These are phyloP conservation scores for Xyrauchen texanus DNA, from an alignment of 2,113 vertebrate species.

Conservation along the genomic window DNA sequence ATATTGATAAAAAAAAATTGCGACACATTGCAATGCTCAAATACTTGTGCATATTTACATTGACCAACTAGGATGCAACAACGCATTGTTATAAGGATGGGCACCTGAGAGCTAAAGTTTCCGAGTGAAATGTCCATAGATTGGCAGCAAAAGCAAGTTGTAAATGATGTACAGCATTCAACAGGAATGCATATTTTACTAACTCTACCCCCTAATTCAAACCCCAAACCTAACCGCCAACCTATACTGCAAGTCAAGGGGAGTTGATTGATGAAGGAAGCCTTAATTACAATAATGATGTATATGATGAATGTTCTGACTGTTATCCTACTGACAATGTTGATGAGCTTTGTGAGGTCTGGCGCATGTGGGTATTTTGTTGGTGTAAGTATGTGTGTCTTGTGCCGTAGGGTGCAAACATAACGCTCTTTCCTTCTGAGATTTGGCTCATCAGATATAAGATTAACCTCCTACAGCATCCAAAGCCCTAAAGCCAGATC, in stretches of 20 bases:
- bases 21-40: no score
- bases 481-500: conserved; percentile 14
- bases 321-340: not conserved
- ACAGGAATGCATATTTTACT: no score
- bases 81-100: no score
- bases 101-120: no score
- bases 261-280: not conserved
- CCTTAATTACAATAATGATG: conserved; percentile 22
- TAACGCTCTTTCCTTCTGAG: conserved; percentile 15
- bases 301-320: conserved; percentile 22
- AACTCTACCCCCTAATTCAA: not conserved
- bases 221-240: not conserved
- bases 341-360: not conserved
- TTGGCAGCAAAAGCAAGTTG: not conserved
- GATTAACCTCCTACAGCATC: conserved; percentile 52
- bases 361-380: not conserved
- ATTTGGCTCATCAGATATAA: conserved; percentile 42
- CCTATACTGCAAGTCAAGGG: not conserved
- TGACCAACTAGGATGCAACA: no score
- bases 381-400: not conserved
- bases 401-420: conserved; percentile 41
- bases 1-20: no score
- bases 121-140: not conserved
- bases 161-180: no score
- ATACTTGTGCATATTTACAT: no score